phyloP scores from a whole-genome alignment of 2,888 invertebrate genomes.

The Conus canariensis region DNA sequence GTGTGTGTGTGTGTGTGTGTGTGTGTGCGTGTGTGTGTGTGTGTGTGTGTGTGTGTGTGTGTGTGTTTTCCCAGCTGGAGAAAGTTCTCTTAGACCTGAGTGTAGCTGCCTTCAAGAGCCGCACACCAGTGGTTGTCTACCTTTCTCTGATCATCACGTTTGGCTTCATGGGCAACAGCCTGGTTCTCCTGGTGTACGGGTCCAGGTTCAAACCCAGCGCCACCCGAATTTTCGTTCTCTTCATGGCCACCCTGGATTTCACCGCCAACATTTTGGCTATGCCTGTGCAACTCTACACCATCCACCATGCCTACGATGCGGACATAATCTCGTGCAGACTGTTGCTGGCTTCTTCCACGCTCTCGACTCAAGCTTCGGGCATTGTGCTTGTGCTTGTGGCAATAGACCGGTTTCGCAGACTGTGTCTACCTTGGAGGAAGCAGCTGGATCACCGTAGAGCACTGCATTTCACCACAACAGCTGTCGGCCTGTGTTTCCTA shows the following conservation, averaged over 20 bases:
- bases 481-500: background rate
- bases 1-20: too few relatives aligned
- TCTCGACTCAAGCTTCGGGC: slow-evolving; percentile 52
- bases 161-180: background rate
- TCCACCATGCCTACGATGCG: slow-evolving; percentile 55
- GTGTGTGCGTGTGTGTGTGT: too few relatives aligned
- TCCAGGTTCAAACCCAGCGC: background rate
- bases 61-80: background rate
- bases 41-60: too few relatives aligned
- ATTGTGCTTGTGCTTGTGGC: slow-evolving; percentile 56
- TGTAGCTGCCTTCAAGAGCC: background rate
- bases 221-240: slow-evolving; percentile 51
- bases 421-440: slow-evolving; percentile 56
- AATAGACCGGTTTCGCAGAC: slow-evolving; percentile 56
- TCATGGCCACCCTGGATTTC: slow-evolving; percentile 56
- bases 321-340: slow-evolving; percentile 53
- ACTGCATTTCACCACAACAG: slow-evolving; percentile 38
- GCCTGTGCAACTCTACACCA: slow-evolving; percentile 57
- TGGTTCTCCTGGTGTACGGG: background rate
- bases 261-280: slow-evolving; percentile 53
- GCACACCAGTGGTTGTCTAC: background rate
- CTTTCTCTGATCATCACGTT: background rate
- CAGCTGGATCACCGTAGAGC: slow-evolving; percentile 53
- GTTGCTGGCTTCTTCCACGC: slow-evolving; percentile 54
- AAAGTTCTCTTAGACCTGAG: background rate